Base-by-base conservation (phyloP, 2,797 vertebrate species). In the Odontamblyopus lacepedii region DNA sequence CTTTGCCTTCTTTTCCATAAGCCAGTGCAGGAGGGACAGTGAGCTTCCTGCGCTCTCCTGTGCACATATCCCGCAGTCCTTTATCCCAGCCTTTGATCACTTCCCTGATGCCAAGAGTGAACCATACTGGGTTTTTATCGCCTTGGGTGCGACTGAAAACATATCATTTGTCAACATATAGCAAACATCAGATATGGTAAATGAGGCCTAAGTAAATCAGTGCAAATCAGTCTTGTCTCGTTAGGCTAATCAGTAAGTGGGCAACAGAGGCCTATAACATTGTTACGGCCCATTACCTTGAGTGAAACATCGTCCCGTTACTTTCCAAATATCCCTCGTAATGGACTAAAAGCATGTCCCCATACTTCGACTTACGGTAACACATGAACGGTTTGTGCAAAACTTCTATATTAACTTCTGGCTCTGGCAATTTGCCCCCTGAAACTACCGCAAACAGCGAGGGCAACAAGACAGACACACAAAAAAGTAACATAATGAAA, bases 1-100 rank as follows among this genome's bases (percentile, higher is more conserved):
- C 97, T 97, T 98, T 96, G 74, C 97, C 96, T 87, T 98, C 96
- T 91, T 97, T 99, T 79, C 98, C 97, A 73, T 98, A 99, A 32
- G 88, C 98, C 81, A 98, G 92, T 51, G 94, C 86, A 64, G 97
- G 90, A 76, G 97, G 97, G 73, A 98, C 65, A 23, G 88, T 95
- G 56, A 99, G 88, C 79, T 96, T 98, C 77, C 97, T 91, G 80
- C 95, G 96, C 79, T 98, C 97, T 79, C 97, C 96, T 12, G 91
- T 79, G 86, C 98, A 99, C 97, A 99, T 98, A 71, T 94, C 85
- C 87, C 94, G 92, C 81, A 99, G 88, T 72, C 97, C 97, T 83
- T 93, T 96, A 87, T 98, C 97, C 97, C 97, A 99, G 74, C 97
- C 97, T 85, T 92, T 94, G 72, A 99, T 92, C 64, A 91, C 96